Base-by-base conservation (phyloP, 2,888 invertebrate species). In the Arenicola marina region DNA sequence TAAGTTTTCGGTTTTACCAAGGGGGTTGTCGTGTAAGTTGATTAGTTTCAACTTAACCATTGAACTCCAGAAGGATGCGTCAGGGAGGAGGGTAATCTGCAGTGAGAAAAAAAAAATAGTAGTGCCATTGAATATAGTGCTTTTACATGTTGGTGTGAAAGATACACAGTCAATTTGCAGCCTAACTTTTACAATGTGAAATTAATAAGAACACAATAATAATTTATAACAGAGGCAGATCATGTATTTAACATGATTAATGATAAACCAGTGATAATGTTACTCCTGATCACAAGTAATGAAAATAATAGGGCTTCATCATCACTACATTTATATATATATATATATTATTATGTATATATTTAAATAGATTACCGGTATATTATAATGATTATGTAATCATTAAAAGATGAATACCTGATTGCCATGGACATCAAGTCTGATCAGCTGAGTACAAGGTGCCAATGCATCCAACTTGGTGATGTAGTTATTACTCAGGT, bases 11-110 rank as follows among this genome's bases (percentile, higher is more conserved):
- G 78, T 76, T 32, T 74, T 73, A 4, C 80, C 82, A 1, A 83
- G 71, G 2, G 82, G 81, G 67, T 83, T 83, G 70, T 83, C 82
- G 70, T 83, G 83, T 33, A 83, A 78, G 69, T 78, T 70, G 2
- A 83, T 73, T 31, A 80, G 69, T 60, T 73, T 73, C 2, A 83
- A 75, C 26, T 74, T 59, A 15, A 69, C 61, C 61, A 83, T 44
- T 4, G 74, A 68, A 1, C 75, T 72, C 83, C 83, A 83, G 67
- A 81, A 81, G 32, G 71, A 65, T 7, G 72, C 65, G 2, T 73
- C 76, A 2, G 83, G 83, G 18, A 83, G 56, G 24, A 65, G 62
- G 29, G 73, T 63, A 32, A 83, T 66, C 83, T 83, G 72, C n/a
- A n/a, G n/a, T n/a, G 28, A 55, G 33, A 21, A 31, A 61, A 43